Conservation (phyloP, 2,113 vertebrate genomes). For the Acrocephalus arundinaceus region DNA sequence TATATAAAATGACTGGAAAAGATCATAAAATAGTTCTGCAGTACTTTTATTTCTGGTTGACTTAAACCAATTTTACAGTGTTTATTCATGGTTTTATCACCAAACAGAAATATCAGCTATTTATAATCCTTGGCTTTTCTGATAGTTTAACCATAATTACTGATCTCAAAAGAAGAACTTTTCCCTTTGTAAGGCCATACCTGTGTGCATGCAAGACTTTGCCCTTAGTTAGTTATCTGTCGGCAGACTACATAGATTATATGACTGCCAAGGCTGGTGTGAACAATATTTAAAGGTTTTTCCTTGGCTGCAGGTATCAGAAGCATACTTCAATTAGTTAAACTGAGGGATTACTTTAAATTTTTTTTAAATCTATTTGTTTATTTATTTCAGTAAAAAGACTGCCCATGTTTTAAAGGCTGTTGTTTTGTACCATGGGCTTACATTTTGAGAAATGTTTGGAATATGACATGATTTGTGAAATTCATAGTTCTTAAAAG, state of each 20-base stretch:
- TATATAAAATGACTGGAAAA: background rate
- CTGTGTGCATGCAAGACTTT: background rate
- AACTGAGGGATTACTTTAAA: background rate
- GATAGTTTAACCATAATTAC: background rate
- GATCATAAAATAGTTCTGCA: background rate
- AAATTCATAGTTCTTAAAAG: background rate
- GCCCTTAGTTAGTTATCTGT: background rate
- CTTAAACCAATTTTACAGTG: background rate
- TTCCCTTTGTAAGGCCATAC: background rate
- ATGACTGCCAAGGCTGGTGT: background rate
- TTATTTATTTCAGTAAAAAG: background rate
- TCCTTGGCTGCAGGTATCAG: background rate
- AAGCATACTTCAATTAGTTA: background rate
- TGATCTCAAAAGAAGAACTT: background rate
- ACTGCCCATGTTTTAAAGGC: background rate
- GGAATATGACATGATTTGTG: background rate
- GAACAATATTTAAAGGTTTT: background rate
- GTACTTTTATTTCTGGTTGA: background rate
- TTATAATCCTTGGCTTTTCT: background rate
- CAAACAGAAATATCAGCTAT: background rate
- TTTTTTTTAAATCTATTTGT: background rate
- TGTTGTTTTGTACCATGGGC: background rate
- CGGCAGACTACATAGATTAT: background rate
- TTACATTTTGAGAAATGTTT: background rate
- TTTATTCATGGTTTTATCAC: background rate